Percentiles rank a stretch among this genome's conserved stretches.
Conservation (phyloP, 2,113 vertebrate genomes). For the Tachycineta bicolor region DNA sequence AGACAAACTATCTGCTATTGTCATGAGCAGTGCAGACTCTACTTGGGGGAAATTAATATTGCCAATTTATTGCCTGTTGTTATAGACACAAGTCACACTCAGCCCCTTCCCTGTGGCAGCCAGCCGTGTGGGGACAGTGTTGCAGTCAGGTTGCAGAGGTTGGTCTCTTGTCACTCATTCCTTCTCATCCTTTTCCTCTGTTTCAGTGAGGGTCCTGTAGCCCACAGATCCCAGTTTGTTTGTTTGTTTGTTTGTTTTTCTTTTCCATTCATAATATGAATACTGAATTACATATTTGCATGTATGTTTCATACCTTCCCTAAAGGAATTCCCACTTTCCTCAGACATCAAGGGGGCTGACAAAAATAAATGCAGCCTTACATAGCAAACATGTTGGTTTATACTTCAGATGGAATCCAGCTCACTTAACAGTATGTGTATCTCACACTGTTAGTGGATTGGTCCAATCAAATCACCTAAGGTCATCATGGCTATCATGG, state of each 20-base stretch:
- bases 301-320: not conserved
- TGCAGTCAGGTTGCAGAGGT: not conserved
- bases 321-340: not conserved
- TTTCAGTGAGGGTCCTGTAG: not conserved
- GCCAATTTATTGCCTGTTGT: not conserved
- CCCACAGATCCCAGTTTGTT: not conserved
- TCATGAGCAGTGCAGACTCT: not conserved
- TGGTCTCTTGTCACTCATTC: not conserved
- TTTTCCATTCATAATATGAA: not conserved
- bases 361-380: not conserved
- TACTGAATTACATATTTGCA: not conserved
- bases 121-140: not conserved
- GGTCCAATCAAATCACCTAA: not conserved
- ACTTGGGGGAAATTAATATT: not conserved
- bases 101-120: not conserved
- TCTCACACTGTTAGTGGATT: not conserved
- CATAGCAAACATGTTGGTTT: not conserved
- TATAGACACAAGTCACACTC: not conserved
- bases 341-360: not conserved
- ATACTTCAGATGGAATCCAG: not conserved
- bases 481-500: not conserved
- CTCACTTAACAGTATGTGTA: not conserved
- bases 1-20: not conserved
- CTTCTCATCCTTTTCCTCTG: not conserved
- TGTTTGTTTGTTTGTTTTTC: not conserved